phyloP scores from a whole-genome alignment of 2,113 vertebrate genomes.

The Microcebus griseorufus region DNA sequence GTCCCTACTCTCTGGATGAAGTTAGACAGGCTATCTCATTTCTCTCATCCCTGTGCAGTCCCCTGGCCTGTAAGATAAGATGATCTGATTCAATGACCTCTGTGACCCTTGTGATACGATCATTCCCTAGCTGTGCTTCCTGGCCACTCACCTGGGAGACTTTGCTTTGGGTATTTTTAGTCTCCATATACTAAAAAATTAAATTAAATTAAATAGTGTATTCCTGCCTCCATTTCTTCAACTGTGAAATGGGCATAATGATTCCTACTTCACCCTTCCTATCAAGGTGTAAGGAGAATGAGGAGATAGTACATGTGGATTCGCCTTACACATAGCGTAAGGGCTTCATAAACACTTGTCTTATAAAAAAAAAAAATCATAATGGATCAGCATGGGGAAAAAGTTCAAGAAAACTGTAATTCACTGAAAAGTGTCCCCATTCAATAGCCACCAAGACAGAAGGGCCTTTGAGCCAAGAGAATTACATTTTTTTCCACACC shows the following conservation, averaged over 20 bases:
- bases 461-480: background rate
- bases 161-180: background rate
- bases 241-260: background rate
- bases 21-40: background rate
- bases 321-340: background rate
- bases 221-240: background rate
- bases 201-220: too few relatives aligned
- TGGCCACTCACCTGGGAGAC: background rate
- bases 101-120: background rate
- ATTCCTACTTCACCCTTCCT: background rate
- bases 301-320: background rate
- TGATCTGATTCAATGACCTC: background rate
- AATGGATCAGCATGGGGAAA: background rate
- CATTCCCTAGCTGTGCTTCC: background rate
- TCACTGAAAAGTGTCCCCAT: background rate
- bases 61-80: background rate
- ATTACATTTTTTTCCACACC: background rate
- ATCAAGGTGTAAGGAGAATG: background rate
- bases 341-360: background rate
- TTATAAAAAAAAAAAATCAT: background rate
- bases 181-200: background rate
- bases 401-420: background rate
- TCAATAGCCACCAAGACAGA: background rate
- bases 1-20: background rate
- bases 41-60: background rate